These are phyloP conservation scores for Orestias chungarensis DNA, from an alignment of 2,797 vertebrate genomes.

Conservation along the genomic window DNA sequence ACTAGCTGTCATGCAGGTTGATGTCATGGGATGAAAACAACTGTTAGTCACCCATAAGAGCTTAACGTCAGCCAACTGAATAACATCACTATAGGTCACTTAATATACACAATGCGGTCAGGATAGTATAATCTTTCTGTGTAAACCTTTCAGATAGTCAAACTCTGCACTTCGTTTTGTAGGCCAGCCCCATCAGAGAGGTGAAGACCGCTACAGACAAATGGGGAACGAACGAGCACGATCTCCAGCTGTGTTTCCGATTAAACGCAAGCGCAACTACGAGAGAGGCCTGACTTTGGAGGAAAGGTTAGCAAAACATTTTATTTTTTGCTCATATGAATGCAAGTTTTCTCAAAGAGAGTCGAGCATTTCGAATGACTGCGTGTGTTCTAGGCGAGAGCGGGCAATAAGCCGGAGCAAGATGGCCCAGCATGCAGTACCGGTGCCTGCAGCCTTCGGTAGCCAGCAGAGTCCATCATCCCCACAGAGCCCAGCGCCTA, in stretches of 20 bases:
- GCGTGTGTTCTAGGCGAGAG: slow-evolving; percentile 72
- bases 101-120: not conserved
- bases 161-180: slow-evolving; percentile 10
- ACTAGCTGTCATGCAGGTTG: slow-evolving; percentile 57
- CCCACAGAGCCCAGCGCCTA: slow-evolving; percentile 76
- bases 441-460: slow-evolving; percentile 40
- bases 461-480: slow-evolving; percentile 76
- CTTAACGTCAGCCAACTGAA: not conserved
- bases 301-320: slow-evolving; percentile 69
- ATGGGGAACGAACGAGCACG: slow-evolving; percentile 75
- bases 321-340: not conserved
- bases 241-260: slow-evolving; percentile 68
- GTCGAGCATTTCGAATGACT: slow-evolving; percentile 5
- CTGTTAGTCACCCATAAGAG: slow-evolving; percentile 41
- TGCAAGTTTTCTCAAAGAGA: not conserved
- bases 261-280: slow-evolving; percentile 78
- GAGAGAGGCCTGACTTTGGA: slow-evolving; percentile 77
- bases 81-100: slow-evolving; percentile 8
- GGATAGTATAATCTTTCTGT: not conserved
- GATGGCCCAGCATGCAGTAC: slow-evolving; percentile 55
- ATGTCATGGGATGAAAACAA: slow-evolving; percentile 72
- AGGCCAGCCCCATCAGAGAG: slow-evolving; percentile 82
- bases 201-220: slow-evolving; percentile 81
- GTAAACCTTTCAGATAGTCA: not conserved
- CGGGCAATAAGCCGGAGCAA: slow-evolving; percentile 74